Conservation (phyloP, 2,797 vertebrate species). For the Syndactyla subalaris region DNA sequence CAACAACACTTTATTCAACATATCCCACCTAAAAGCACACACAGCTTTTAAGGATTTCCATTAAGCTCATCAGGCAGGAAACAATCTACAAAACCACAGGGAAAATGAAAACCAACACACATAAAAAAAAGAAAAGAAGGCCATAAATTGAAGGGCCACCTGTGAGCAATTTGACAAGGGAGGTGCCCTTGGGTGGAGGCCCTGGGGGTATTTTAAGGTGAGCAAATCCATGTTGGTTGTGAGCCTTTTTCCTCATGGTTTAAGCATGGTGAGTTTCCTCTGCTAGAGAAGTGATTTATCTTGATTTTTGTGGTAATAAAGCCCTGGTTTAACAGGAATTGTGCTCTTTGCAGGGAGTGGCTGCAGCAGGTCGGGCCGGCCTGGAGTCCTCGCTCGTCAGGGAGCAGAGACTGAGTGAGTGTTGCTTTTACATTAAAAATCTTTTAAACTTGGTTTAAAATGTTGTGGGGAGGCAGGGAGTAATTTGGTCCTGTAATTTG, state of each 20-base stretch:
- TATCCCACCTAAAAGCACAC: background rate
- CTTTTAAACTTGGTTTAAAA: background rate
- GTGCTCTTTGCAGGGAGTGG: background rate
- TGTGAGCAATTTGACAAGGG: background rate
- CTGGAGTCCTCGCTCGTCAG: background rate
- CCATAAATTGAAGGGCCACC: background rate
- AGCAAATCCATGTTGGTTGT: rapidly evolving
- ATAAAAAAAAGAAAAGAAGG: too few relatives aligned
- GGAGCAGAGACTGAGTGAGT: background rate
- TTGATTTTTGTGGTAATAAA: background rate
- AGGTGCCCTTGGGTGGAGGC: background rate
- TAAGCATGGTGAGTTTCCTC: background rate
- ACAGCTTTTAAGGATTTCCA: background rate
- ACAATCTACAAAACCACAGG: background rate
- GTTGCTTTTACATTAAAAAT: background rate
- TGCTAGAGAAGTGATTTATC: background rate
- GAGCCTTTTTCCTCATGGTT: background rate
- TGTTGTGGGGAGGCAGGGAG: background rate
- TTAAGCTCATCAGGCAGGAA: background rate
- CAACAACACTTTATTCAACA: background rate
- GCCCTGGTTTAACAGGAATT: background rate
- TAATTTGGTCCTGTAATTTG: background rate
- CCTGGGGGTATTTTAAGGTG: background rate
- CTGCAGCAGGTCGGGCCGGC: background rate
- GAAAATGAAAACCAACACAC: background rate